These are phyloP conservation scores for Solenodon paradoxus DNA, from an alignment of 2,113 vertebrate genomes.

Conservation along the genomic window DNA sequence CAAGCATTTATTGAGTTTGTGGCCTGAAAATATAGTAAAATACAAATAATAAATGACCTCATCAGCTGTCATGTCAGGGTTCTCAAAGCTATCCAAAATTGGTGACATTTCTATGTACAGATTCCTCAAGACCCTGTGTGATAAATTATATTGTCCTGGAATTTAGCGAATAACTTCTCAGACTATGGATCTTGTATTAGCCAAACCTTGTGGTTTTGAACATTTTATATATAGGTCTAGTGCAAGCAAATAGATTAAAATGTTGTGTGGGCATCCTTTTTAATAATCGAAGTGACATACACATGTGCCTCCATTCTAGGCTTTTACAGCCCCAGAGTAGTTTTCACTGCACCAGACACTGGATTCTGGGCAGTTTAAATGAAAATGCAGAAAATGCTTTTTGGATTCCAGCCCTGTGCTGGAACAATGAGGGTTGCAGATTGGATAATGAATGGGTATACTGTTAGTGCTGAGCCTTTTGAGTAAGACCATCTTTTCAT, in stretches of 20 bases:
- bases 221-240: accelerated
- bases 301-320: not conserved
- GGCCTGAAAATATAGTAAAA: not conserved
- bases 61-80: not conserved
- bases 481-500: not conserved
- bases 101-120: not conserved
- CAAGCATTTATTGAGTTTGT: not conserved
- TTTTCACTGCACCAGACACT: not conserved
- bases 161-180: not conserved
- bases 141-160: not conserved
- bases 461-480: not conserved
- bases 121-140: not conserved
- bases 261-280: not conserved
- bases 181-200: not conserved
- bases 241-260: not conserved
- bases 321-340: not conserved
- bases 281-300: not conserved
- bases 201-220: not conserved
- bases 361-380: not conserved
- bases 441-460: not conserved
- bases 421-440: not conserved
- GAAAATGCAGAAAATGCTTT: not conserved
- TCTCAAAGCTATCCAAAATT: not conserved
- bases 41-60: not conserved
- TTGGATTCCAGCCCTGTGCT: not conserved